Evolutionary conservation across 35 echinoderm and acorn worm species (phyloP).

Genomic region (Eucidaris tribuloides): DNA sequence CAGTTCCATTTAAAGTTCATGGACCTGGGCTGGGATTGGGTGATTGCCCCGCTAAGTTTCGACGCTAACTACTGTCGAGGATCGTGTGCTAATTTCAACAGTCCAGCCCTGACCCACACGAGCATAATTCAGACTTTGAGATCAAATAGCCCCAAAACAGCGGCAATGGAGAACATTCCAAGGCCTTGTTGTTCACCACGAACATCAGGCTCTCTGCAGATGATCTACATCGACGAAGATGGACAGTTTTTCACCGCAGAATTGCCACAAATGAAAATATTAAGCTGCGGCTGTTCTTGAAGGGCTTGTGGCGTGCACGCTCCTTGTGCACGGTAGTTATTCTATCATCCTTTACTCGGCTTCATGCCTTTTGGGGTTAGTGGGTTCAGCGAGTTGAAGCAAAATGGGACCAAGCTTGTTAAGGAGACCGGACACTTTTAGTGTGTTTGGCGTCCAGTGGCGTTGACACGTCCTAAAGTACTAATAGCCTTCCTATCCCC

Average conservation of each 20-base stretch:
- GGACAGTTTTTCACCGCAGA: constrained; percentile 10
- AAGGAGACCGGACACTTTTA: too few species aligned
- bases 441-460: too few species aligned
- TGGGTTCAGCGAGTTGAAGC: too few species aligned
- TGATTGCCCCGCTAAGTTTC: constrained; percentile 59
- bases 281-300: constrained; percentile 7
- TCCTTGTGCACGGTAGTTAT: too few species aligned
- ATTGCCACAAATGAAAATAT: constrained; percentile 8
- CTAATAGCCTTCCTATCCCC: too few species aligned
- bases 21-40: constrained; percentile 80
- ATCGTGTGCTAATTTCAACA: constrained; percentile 34
- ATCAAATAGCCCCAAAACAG: not conserved
- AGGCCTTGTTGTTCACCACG: constrained; percentile 5
- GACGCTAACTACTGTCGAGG: constrained; percentile 70
- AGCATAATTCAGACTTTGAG: constrained; percentile 13
- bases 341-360: too few species aligned
- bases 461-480: too few species aligned
- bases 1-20: constrained; percentile 52
- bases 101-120: constrained; percentile 10
- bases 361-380: too few species aligned
- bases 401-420: too few species aligned
- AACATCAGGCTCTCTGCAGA: not conserved
- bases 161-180: not conserved
- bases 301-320: too few species aligned
- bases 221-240: constrained; percentile 14